Evolutionary conservation across 1,140 invertebrate genomes (phyloP).

Genomic region (Pseudoatta argentina): DNA sequence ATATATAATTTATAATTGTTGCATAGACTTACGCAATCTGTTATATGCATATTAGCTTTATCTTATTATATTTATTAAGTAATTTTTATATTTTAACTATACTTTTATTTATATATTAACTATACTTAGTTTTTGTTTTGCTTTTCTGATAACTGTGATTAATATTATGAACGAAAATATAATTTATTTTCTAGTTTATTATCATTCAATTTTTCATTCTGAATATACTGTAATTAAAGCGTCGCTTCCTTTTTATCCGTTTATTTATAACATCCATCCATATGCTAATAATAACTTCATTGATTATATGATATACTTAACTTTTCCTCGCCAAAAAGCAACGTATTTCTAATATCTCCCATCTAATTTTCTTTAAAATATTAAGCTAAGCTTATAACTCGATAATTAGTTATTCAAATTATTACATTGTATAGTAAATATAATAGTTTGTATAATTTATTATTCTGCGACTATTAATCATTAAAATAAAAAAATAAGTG

Average conservation of each 20-base stretch:
- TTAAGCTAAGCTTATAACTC: background rate
- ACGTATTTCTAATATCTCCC: background rate
- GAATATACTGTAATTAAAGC: background rate
- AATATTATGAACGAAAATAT: background rate
- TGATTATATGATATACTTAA: conserved; percentile 47
- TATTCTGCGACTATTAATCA: background rate
- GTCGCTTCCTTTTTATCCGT: conserved; percentile 24
- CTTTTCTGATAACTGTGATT: background rate
- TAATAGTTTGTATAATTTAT: background rate
- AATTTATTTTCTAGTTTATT: background rate
- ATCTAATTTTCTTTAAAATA: background rate
- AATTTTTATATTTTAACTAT: background rate
- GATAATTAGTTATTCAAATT: background rate
- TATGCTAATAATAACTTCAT: conserved; percentile 42
- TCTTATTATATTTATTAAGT: background rate
- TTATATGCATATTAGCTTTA: background rate
- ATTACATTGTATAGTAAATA: background rate
- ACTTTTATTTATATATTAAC: too few relatives aligned
- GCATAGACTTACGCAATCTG: background rate
- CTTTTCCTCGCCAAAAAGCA: conserved; percentile 12
- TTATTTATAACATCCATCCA: conserved; percentile 39
- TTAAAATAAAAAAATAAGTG: background rate
- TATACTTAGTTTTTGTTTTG: background rate
- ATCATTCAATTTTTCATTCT: background rate
- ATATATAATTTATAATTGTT: background rate